These are phyloP conservation scores for Tenthredo amoena DNA, from an alignment of 2,888 invertebrate species.

Conservation along the genomic window DNA sequence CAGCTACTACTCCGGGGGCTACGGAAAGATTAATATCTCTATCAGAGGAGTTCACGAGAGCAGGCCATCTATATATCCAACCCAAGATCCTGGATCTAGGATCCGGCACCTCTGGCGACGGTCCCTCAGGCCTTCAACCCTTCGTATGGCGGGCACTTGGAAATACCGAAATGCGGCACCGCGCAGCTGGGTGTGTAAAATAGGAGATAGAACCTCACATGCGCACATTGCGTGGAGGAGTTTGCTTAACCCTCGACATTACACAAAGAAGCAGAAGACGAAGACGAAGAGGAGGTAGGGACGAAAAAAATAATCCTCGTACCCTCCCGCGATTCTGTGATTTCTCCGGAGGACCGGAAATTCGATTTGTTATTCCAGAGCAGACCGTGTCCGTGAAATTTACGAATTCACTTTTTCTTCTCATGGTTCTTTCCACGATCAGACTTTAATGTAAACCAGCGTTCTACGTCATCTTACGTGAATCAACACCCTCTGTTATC, in stretches of 20 bases:
- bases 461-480: background rate
- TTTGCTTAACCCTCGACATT: slow-evolving; percentile 47
- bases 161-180: background rate
- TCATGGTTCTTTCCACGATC: background rate
- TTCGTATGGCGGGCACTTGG: slow-evolving; percentile 12
- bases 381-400: slow-evolving; percentile 40
- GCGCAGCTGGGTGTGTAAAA: background rate
- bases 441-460: background rate
- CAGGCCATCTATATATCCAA: slow-evolving; percentile 70
- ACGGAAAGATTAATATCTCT: slow-evolving; percentile 75
- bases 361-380: slow-evolving; percentile 66
- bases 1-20: slow-evolving; percentile 47
- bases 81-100: slow-evolving; percentile 31
- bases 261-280: slow-evolving; percentile 49
- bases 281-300: slow-evolving; percentile 50
- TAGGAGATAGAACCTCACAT: slow-evolving; percentile 23
- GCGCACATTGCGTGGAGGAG: slow-evolving; percentile 27
- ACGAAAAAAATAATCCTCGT: slow-evolving; percentile 50
- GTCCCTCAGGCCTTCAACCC: slow-evolving; percentile 44
- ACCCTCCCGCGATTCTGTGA: slow-evolving; percentile 62
- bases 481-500: background rate
- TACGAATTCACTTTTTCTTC: slow-evolving; percentile 41
- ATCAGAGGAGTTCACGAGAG: slow-evolving; percentile 73
- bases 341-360: slow-evolving; percentile 61
- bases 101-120: slow-evolving; percentile 50